Base-by-base conservation (phyloP, 2,888 invertebrate species). In the Brachylomia viminalis region DNA sequence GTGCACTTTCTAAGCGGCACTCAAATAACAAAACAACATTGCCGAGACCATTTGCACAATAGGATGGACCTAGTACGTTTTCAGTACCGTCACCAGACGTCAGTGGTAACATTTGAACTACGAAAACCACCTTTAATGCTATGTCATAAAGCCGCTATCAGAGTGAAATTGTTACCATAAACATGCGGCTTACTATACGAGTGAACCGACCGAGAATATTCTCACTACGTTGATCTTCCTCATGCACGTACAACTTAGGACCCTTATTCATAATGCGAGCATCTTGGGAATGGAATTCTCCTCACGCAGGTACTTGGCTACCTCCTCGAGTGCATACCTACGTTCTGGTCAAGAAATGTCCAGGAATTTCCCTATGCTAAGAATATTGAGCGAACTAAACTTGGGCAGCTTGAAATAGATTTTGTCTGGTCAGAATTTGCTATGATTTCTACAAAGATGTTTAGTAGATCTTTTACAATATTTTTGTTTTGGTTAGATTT, bases 261-360 rank as follows among this genome's bases (percentile, higher is more conserved):
- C 68, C 59, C 62, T 74, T 66, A 83, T 88, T 87, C 77, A 80
- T 86, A 84, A 82, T 79, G 72, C 68, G 67, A 76, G 42, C 62
- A 69, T 77, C 77, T 79, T 71, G 38, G 38, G 68, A 78, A 59
- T 59, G 67, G 72, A 75, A 80, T 84, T 80, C 76, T 27, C 69
- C 67, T 79, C 73, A 80, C 70, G 74, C 69, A 72, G 66, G 64
- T 82, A 79, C 72, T 79, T 72, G 62, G 75, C 54, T 59, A 84
- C 72, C 61, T 80, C 72, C 61, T 80, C 68, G 49, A 86, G 75
- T 77, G 68, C 68, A 74, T 80, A 75, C 47, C 56, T 69, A 59
- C 42, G 23, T 52, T 64, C 67, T 72, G 76, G 72, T 72, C 65
- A 83, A 69, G 75, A 78, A 80, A 80, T 72, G 47, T 72, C 68